Conservation (phyloP, 1,140 invertebrate genomes). For the Anoplolepis gracilipes region DNA sequence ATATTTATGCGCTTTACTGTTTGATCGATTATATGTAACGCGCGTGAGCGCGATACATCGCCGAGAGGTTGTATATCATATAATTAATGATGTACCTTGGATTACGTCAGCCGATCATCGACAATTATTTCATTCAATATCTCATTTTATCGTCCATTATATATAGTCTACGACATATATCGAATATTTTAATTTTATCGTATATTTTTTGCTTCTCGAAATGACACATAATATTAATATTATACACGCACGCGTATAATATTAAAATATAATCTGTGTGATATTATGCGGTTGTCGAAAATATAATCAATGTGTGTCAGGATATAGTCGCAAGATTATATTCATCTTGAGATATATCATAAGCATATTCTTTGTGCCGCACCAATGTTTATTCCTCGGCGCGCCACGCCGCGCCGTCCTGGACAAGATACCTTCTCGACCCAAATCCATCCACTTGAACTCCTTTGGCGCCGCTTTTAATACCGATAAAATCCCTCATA, state of each 20-base stretch:
- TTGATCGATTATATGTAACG: constrained; percentile 50
- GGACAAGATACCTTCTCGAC: constrained; percentile 42
- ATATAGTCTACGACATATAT: not conserved
- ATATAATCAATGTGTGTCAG: not conserved
- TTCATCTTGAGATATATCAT: constrained; percentile 6
- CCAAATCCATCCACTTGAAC: constrained; percentile 42
- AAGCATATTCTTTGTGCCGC: not conserved
- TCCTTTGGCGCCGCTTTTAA: constrained; percentile 34
- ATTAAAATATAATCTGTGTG: not conserved
- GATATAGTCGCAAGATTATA: not conserved
- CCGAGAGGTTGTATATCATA: not conserved
- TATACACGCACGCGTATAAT: not conserved
- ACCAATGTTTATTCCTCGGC: constrained; percentile 23
- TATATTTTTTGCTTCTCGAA: not conserved
- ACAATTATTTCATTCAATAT: constrained; percentile 10
- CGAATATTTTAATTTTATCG: too few species aligned
- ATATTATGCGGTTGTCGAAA: not conserved
- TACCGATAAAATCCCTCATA: constrained; percentile 4
- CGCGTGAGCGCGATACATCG: not conserved
- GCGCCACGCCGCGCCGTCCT: too few species aligned
- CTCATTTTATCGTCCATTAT: not conserved
- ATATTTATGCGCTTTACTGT: constrained; percentile 34
- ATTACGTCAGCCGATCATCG: constrained; percentile 11
- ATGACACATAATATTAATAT: not conserved
- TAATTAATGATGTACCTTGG: constrained; percentile 37